Evolutionary conservation across 2,888 invertebrate species (phyloP).

Genomic region (Lasioglossum malachurum): DNA sequence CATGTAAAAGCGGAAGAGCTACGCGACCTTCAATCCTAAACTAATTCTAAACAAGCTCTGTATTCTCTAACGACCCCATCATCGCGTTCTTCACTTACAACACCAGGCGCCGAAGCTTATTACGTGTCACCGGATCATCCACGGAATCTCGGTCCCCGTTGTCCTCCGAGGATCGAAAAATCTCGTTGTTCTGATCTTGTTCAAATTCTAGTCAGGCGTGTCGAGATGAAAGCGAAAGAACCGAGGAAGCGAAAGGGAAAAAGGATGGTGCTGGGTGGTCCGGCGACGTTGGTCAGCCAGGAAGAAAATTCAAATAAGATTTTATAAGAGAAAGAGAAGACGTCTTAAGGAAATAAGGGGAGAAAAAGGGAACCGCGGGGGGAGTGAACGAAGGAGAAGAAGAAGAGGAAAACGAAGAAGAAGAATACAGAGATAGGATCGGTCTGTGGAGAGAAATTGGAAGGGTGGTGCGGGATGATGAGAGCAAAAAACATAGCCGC

Average conservation of each 20-base stretch:
- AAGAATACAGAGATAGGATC: constrained; percentile 60
- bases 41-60: not conserved
- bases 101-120: constrained; percentile 11
- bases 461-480: constrained; percentile 66
- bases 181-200: constrained; percentile 38
- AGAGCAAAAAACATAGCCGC: constrained; percentile 62
- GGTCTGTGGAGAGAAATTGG: constrained; percentile 66
- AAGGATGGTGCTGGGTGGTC: constrained; percentile 31
- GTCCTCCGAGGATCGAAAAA: constrained; percentile 32
- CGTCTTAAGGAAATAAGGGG: constrained; percentile 65
- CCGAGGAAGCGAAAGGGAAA: constrained; percentile 15
- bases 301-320: constrained; percentile 71
- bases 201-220: constrained; percentile 54
- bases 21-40: not conserved
- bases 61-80: constrained; percentile 1
- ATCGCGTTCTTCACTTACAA: constrained; percentile 1
- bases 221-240: constrained; percentile 11
- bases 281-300: constrained; percentile 52
- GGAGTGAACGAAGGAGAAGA: constrained; percentile 18
- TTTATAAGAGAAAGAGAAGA: constrained; percentile 55
- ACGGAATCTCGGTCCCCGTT: not conserved
- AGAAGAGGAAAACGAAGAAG: constrained; percentile 10
- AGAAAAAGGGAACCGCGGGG: not conserved
- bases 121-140: constrained; percentile 14
- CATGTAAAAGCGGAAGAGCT: not conserved